These are phyloP conservation scores for Lordiphosa mommai DNA, from an alignment of 1,140 invertebrate species.

Conservation along the genomic window DNA sequence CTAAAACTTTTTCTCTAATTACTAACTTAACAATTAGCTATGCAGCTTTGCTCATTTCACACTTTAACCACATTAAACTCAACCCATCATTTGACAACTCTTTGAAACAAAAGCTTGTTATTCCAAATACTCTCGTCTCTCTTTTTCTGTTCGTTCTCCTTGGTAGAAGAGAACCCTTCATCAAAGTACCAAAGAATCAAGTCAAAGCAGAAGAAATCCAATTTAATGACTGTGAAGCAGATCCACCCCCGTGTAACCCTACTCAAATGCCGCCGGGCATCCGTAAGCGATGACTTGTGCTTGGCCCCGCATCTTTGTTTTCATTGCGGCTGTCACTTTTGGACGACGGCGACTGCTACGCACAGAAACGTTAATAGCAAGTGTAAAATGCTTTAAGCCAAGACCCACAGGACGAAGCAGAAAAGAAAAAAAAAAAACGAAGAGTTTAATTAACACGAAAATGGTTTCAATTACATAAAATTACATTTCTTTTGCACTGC, in stretches of 20 bases:
- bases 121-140: conserved; percentile 39
- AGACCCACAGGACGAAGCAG: conserved; percentile 21
- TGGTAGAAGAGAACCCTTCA: conserved; percentile 39
- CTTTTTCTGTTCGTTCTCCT: conserved; percentile 9
- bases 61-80: too few relatives aligned
- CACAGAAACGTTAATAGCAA: conserved; percentile 72
- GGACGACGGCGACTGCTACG: conserved; percentile 16
- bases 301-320: conserved; percentile 60
- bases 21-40: too few relatives aligned
- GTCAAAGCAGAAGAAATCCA: conserved; percentile 58
- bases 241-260: conserved; percentile 18
- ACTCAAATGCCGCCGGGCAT: conserved; percentile 30
- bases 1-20: too few relatives aligned
- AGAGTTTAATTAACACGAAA: conserved; percentile 78
- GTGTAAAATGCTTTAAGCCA: conserved; percentile 76
- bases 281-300: conserved; percentile 52
- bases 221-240: conserved; percentile 63
- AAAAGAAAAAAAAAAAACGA: conserved; percentile 16
- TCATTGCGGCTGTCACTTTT: conserved; percentile 75
- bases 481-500: conserved; percentile 65
- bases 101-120: conserved; percentile 34
- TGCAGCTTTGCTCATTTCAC: too few relatives aligned
- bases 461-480: conserved; percentile 78
- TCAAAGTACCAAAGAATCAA: conserved; percentile 21
- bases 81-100: too few relatives aligned